Conservation (phyloP, 2,888 invertebrate genomes). For the Hyposoter didymator region DNA sequence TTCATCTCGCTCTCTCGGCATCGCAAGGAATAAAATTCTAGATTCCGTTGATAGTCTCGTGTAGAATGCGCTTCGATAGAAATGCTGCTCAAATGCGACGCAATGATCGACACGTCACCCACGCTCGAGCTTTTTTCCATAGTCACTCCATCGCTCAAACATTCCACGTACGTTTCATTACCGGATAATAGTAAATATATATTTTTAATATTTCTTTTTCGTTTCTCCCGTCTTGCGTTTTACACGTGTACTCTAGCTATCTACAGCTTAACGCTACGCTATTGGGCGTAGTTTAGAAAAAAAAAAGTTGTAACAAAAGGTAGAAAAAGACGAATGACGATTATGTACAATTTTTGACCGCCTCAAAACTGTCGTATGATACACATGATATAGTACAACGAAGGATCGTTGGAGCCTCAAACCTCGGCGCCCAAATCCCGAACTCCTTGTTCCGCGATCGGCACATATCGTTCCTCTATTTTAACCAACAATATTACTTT, state of each 20-base stretch:
- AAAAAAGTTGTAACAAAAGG: conserved; percentile 78
- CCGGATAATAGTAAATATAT: too few relatives aligned
- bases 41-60: too few relatives aligned
- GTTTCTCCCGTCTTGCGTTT: conserved; percentile 26
- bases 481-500: conserved; percentile 96
- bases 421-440: conserved; percentile 91
- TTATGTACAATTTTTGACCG: conserved; percentile 75
- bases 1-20: conserved; percentile 5
- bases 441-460: conserved; percentile 95
- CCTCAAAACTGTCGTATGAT: conserved; percentile 69
- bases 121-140: conserved; percentile 2
- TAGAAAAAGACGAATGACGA: conserved; percentile 79
- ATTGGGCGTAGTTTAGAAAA: conserved; percentile 67
- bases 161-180: too few relatives aligned
- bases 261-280: conserved; percentile 70
- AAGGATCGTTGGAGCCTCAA: conserved; percentile 60
- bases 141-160: neutral
- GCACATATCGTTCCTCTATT: conserved; percentile 96
- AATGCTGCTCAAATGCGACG: too few relatives aligned
- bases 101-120: too few relatives aligned
- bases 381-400: conserved; percentile 76
- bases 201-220: conserved; percentile 45
- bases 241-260: conserved; percentile 68
- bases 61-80: too few relatives aligned
- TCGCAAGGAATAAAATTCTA: conserved; percentile 59